Evolutionary conservation across 1,140 invertebrate species (phyloP), one percentile per base, ranked within the genome.

Genomic region (Lasaia peninsularis): DNA sequence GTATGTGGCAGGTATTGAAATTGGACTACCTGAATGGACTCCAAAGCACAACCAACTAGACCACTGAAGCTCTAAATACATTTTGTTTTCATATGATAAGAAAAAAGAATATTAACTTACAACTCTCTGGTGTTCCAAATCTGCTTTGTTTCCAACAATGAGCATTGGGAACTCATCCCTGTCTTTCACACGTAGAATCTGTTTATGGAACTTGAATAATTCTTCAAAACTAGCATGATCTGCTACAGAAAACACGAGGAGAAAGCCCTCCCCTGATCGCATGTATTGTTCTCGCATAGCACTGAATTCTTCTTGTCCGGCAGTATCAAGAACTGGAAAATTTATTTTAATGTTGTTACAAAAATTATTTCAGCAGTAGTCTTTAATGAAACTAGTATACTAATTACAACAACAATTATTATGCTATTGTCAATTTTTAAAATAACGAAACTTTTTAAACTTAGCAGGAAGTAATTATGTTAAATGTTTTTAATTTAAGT

Each of bases 281-380:
- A 98, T 98, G 85, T 98, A 98, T 80, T 98, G 96, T 84, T 98
- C 97, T 53, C 97, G 91, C 97, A 99, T 99, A 4, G 97, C 97
- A 82, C 97, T 98, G 82, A 99, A 99, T 89, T 99, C 98, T 75
- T 99, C 98, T 89, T 99, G 98, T 0, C 98, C 98, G 32, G 98
- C 98, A 11, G 98, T 99, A 83, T 99, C 98, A 71, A 99, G 89
- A 78, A 99, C 96, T 96, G 71, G 9, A 64, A 55, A 33, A 32
- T 32, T 10, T 34, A n/a, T 34, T 3, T 34, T 34, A 11, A 34
- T 2, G 10, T 2, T 34, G 3, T 8, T 4, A 31, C 3, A 5
- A 31, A 31, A 5, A 31, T 4, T 31, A 31, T 3, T n/a, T n/a
- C n/a, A n/a, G n/a, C n/a, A n/a, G n/a, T n/a, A n/a, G n/a, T n/a